phyloP scores from a whole-genome alignment of 2,113 vertebrate genomes.

The Nerophis ophidion region DNA sequence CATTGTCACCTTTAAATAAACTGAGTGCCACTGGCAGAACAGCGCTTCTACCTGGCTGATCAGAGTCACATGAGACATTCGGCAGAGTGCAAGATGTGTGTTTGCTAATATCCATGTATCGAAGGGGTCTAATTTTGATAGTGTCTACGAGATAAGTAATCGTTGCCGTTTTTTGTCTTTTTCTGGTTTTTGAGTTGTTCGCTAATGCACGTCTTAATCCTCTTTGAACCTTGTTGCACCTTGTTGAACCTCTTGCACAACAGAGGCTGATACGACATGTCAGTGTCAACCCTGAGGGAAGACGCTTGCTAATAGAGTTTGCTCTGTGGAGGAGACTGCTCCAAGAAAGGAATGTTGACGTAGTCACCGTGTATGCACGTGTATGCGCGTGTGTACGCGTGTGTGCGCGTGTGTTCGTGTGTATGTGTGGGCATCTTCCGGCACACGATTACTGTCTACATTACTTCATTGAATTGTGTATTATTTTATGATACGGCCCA shows the following conservation, averaged over 20 bases:
- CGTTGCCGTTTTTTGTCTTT: no score
- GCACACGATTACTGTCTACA: background rate
- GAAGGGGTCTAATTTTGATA: no score
- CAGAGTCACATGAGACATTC: no score
- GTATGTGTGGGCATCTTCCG: constrained; percentile 1
- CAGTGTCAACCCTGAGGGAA: constrained; percentile 49
- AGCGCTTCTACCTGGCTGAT: no score
- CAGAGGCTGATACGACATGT: constrained; percentile 55
- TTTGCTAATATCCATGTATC: no score
- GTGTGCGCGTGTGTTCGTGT: constrained; percentile 4
- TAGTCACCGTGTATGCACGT: constrained; percentile 10
- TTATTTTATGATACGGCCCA: background rate
- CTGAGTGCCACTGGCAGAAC: no score
- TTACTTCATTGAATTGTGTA: background rate
- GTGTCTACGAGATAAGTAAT: no score
- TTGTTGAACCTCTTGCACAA: constrained; percentile 25
- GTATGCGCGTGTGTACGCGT: constrained; percentile 1
- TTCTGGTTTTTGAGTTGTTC: no score
- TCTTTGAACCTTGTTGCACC: constrained; percentile 1
- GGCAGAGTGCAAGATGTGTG: no score
- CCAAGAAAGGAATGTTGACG: constrained; percentile 23
- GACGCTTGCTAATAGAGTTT: constrained; percentile 49
- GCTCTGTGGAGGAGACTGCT: constrained; percentile 38
- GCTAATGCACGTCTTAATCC: no score
- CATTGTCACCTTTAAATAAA: no score